Evolutionary conservation across 2,113 vertebrate genomes (phyloP).

Genomic region (Polyodon spathula): DNA sequence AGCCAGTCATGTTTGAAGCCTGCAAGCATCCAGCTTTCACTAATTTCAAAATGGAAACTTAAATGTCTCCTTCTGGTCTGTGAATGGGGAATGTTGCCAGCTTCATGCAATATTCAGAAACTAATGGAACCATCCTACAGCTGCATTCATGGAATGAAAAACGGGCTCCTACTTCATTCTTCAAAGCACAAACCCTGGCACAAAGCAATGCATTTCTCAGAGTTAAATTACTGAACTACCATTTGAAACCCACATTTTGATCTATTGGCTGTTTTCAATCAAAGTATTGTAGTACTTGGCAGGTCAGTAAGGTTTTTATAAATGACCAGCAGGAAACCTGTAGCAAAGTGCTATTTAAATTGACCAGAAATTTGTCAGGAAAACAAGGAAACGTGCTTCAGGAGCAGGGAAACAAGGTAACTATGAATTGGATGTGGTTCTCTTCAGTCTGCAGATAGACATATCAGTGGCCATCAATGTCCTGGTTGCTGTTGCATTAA

Average conservation of each 20-base stretch:
- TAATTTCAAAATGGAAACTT: constrained; percentile 73
- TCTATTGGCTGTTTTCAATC: too few relatives aligned
- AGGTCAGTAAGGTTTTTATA: too few relatives aligned
- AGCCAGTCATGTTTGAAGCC: constrained; percentile 68
- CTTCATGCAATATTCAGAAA: constrained; percentile 71
- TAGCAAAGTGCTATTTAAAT: too few relatives aligned
- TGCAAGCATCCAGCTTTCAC: constrained; percentile 65
- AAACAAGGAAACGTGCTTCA: too few relatives aligned
- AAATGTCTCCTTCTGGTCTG: constrained; percentile 73
- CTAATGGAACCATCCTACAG: constrained; percentile 67
- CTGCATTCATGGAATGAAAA: constrained; percentile 51
- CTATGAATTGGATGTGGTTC: too few relatives aligned
- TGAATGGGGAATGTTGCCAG: constrained; percentile 74
- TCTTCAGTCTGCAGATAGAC: too few relatives aligned
- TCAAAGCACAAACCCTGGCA: neutral
- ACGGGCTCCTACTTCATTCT: constrained; percentile 31
- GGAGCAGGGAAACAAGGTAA: too few relatives aligned
- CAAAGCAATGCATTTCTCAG: neutral
- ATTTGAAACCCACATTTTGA: too few relatives aligned
- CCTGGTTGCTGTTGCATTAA: constrained; percentile 19
- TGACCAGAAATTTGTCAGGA: too few relatives aligned
- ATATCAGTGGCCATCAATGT: constrained; percentile 6
- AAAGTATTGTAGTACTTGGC: too few relatives aligned
- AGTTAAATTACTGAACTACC: neutral
- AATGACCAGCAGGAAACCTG: too few relatives aligned